A percentile compares a stretch with the other conserved stretches of the same genome.
Conservation (phyloP, 2,797 vertebrate species). For the Crax fasciolata region DNA sequence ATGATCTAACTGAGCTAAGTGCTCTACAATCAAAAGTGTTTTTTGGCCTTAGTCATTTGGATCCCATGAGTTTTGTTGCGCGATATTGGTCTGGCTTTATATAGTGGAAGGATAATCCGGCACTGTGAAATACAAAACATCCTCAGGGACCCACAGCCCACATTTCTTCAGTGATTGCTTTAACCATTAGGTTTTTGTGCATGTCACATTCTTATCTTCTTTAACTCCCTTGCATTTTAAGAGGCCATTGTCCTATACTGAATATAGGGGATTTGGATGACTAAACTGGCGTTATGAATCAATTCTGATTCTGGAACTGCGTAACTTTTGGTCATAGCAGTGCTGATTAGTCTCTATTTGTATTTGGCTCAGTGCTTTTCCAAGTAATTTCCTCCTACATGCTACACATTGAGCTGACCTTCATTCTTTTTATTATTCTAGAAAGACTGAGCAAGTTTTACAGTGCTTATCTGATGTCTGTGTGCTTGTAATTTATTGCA, state of each 20-base stretch:
- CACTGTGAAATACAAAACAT: neutral
- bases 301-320: neutral
- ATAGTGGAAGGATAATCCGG: too few species aligned
- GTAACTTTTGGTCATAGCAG: neutral
- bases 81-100: neutral
- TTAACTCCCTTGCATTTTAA: neutral
- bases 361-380: neutral
- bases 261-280: too few species aligned
- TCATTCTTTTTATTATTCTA: neutral
- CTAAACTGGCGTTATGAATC: neutral
- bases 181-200: neutral
- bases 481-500: neutral
- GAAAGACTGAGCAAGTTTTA: neutral
- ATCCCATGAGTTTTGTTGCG: neutral
- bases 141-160: neutral
- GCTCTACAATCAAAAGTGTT: neutral
- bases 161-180: neutral
- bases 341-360: neutral
- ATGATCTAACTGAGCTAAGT: neutral
- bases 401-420: too few species aligned
- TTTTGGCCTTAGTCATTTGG: too few species aligned
- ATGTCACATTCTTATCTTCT: neutral
- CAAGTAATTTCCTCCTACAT: neutral
- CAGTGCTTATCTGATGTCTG: neutral
- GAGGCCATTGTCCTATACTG: neutral